These are phyloP conservation scores for Delia radicum DNA, from an alignment of 1,140 invertebrate species.

Conservation along the genomic window DNA sequence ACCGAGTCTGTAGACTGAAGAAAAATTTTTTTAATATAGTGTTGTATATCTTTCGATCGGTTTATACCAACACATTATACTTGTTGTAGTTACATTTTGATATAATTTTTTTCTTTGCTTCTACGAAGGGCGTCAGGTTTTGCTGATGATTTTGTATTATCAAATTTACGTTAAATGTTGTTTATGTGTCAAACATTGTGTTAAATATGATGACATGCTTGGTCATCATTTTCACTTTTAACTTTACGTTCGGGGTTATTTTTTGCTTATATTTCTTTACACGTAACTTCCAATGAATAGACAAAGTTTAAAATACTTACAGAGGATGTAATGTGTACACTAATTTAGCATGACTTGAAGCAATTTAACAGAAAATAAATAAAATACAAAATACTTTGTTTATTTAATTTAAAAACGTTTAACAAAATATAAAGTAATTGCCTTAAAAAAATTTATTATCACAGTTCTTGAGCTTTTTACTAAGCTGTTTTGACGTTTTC, in stretches of 20 bases:
- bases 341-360: conserved; percentile 1
- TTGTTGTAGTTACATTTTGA: background rate
- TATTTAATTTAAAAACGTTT: too few relatives aligned
- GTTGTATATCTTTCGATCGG: too few relatives aligned
- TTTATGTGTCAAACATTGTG: conserved; percentile 12
- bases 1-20: too few relatives aligned
- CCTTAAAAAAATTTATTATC: too few relatives aligned
- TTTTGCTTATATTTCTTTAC: background rate
- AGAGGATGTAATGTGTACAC: conserved; percentile 4
- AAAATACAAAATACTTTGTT: too few relatives aligned
- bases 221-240: conserved; percentile 22
- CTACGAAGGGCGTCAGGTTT: background rate
- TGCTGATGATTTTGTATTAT: background rate
- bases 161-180: conserved; percentile 13
- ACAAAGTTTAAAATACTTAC: background rate
- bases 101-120: background rate
- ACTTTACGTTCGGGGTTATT: background rate
- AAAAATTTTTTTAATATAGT: too few relatives aligned
- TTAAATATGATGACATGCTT: conserved; percentile 18
- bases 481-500: too few relatives aligned
- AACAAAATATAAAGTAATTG: too few relatives aligned
- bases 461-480: too few relatives aligned
- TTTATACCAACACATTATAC: too few relatives aligned
- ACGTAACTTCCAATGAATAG: background rate
- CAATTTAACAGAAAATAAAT: conserved; percentile 6